These are phyloP conservation scores for Elymnias hypermnestra DNA, from an alignment of 1,140 invertebrate genomes.

Conservation along the genomic window DNA sequence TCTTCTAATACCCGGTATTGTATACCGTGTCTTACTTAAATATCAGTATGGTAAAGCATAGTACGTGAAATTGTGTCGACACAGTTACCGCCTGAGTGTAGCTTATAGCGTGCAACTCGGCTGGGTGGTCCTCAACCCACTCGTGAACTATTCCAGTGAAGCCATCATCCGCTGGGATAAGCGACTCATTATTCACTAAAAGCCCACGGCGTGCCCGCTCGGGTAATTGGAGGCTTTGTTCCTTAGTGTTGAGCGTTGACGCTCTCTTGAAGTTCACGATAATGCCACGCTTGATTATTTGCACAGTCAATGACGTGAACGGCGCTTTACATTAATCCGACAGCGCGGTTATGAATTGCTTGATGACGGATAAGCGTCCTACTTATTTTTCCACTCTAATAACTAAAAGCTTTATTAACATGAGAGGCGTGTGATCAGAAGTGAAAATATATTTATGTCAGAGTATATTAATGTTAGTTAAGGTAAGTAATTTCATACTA, in stretches of 20 bases:
- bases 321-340: slow-evolving; percentile 53
- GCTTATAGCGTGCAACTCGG: slow-evolving; percentile 18
- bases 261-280: slow-evolving; percentile 39
- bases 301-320: slow-evolving; percentile 51
- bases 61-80: slow-evolving; percentile 53
- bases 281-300: slow-evolving; percentile 46
- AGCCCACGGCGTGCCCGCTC: slow-evolving; percentile 66
- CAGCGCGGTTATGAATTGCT: slow-evolving; percentile 43
- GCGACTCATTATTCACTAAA: slow-evolving; percentile 73
- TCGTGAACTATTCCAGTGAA: slow-evolving; percentile 59
- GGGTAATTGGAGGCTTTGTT: slow-evolving; percentile 71
- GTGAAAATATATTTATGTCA: slow-evolving; percentile 19
- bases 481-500: background rate
- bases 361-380: slow-evolving; percentile 26
- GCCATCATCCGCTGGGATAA: slow-evolving; percentile 58
- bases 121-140: slow-evolving; percentile 54
- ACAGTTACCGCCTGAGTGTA: slow-evolving; percentile 40
- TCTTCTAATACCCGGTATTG: too few relatives aligned
- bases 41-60: slow-evolving; percentile 47
- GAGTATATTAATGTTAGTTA: slow-evolving; percentile 35
- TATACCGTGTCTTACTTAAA: slow-evolving; percentile 54
- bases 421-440: background rate
- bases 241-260: slow-evolving; percentile 55
- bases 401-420: slow-evolving; percentile 7
- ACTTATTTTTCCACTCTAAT: slow-evolving; percentile 32